Conservation (phyloP, 2,888 invertebrate genomes). For the Marronus borbonicus region DNA sequence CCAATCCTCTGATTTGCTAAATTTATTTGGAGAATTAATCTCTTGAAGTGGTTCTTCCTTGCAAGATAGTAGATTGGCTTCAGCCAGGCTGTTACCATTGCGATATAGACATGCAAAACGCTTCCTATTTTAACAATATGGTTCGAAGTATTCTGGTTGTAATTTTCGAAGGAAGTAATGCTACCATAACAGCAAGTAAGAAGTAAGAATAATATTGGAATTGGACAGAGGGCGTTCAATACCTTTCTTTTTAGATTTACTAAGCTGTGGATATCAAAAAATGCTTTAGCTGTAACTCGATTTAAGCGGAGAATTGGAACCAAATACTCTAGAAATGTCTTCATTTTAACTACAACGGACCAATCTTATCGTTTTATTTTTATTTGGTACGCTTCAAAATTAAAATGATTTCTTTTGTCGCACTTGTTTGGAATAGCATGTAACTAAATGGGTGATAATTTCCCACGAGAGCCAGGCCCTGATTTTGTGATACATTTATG, state of each 20-base stretch:
- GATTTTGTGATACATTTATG: too few relatives aligned
- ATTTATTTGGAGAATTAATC: constrained; percentile 1
- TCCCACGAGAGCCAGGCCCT: not conserved
- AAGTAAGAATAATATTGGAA: not conserved
- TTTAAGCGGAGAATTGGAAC: constrained; percentile 4
- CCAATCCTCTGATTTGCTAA: not conserved
- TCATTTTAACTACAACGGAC: not conserved
- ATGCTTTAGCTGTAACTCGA: constrained; percentile 25
- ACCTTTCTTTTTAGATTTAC: not conserved
- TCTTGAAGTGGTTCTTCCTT: not conserved
- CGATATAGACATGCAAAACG: not conserved
- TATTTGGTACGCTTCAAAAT: too few relatives aligned
- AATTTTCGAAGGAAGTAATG: not conserved
- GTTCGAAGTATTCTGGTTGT: not conserved
- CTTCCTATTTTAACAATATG: not conserved
- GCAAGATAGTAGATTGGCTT: constrained; percentile 8
- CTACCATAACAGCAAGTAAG: not conserved
- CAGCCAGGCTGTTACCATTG: not conserved
- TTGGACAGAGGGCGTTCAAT: not conserved
- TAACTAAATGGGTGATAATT: not conserved
- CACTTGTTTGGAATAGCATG: too few relatives aligned
- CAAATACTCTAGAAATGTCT: constrained; percentile 8
- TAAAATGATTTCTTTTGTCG: not conserved
- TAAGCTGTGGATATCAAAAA: not conserved
- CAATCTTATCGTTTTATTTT: too few relatives aligned